Conservation (phyloP, 2,888 invertebrate genomes). For the Acrobasis consociella region DNA sequence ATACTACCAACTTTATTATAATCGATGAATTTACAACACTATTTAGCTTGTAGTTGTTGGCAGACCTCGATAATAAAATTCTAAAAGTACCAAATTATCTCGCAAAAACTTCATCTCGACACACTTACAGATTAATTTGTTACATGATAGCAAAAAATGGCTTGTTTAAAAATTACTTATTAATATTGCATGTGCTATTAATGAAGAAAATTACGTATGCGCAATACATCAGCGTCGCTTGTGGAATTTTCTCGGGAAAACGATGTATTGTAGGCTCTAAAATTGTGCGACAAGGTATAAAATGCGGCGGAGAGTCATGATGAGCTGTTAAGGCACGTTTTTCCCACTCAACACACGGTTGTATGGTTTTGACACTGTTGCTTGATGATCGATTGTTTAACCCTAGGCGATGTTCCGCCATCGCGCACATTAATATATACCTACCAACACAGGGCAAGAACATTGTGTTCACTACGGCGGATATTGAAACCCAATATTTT, state of each 20-base stretch:
- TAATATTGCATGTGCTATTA: conserved; percentile 4
- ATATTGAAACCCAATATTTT: conserved; percentile 23
- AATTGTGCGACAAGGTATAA: neutral
- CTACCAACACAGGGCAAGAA: neutral
- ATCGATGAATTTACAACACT: too few relatives aligned
- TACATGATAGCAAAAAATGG: neutral
- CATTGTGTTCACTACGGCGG: conserved; percentile 8
- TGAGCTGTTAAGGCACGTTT: conserved; percentile 20
- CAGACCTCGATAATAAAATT: too few relatives aligned
- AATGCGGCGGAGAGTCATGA: neutral
- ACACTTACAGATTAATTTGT: too few relatives aligned
- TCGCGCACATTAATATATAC: neutral
- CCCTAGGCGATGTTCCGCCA: conserved; percentile 7
- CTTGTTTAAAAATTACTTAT: conserved; percentile 4
- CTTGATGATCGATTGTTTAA: conserved; percentile 22
- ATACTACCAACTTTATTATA: too few relatives aligned
- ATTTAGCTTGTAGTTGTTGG: too few relatives aligned
- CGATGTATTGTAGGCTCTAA: neutral
- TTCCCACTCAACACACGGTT: conserved; percentile 17
- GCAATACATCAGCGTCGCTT: conserved; percentile 6
- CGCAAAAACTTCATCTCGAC: too few relatives aligned
- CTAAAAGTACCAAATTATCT: too few relatives aligned
- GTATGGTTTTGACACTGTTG: conserved; percentile 21
- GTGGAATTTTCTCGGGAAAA: neutral
- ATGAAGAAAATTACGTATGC: conserved; percentile 20